phyloP scores from a whole-genome alignment of 2,113 vertebrate genomes.

The Xiphophorus maculatus region DNA sequence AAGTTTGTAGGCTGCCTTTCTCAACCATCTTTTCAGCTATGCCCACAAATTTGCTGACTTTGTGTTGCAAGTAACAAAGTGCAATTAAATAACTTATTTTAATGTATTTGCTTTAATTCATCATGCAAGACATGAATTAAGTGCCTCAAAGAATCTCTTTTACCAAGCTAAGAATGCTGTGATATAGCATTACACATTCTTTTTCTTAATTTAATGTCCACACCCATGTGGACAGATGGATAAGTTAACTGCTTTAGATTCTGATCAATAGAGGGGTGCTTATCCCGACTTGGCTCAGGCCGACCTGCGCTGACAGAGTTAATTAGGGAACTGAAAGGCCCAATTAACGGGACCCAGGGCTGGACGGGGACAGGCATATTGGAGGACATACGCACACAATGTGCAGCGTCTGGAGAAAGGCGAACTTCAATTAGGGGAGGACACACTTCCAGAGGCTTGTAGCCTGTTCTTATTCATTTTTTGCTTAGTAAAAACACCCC shows the following conservation, averaged over 20 bases:
- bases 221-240: constrained; percentile 67
- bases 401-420: constrained; percentile 72
- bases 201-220: constrained; percentile 26
- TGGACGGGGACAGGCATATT: constrained; percentile 71
- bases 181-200: constrained; percentile 22
- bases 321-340: constrained; percentile 80
- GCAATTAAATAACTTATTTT: not conserved
- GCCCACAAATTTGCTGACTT: too few relatives aligned
- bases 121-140: not conserved
- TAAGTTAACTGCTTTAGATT: constrained; percentile 63
- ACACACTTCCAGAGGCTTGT: constrained; percentile 64
- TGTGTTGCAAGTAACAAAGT: too few relatives aligned
- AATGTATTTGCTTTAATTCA: not conserved
- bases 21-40: too few relatives aligned
- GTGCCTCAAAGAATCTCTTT: not conserved
- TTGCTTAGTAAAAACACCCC: constrained; percentile 48
- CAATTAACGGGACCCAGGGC: constrained; percentile 78
- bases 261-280: constrained; percentile 67
- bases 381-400: constrained; percentile 78
- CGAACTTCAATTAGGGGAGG: constrained; percentile 78
- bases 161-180: not conserved
- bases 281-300: constrained; percentile 61
- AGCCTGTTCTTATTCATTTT: constrained; percentile 70
- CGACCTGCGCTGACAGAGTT: constrained; percentile 72
- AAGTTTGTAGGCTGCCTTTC: too few relatives aligned